These are phyloP conservation scores for Popillia japonica DNA, from an alignment of 1,140 invertebrate genomes.

Conservation along the genomic window DNA sequence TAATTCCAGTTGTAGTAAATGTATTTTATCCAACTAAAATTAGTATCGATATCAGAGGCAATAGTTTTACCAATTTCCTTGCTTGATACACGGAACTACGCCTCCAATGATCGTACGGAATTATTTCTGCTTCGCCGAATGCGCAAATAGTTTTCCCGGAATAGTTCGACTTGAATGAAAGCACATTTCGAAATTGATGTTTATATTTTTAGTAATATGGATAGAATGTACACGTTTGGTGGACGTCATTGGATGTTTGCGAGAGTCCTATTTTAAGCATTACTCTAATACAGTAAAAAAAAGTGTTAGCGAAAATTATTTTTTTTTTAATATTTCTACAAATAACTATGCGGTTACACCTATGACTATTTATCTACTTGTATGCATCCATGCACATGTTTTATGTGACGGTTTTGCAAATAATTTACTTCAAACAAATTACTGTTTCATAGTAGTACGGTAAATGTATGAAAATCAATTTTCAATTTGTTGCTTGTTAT, in stretches of 20 bases:
- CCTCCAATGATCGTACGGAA: not conserved
- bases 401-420: too few species aligned
- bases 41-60: not conserved
- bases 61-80: not conserved
- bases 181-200: not conserved
- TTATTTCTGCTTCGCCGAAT: not conserved
- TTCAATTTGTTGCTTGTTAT: too few species aligned
- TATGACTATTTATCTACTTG: too few species aligned
- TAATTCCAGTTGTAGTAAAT: too few species aligned
- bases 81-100: not conserved
- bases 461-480: too few species aligned
- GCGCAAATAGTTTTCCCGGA: not conserved
- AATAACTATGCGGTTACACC: too few species aligned
- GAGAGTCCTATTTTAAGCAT: not conserved
- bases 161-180: conserved; percentile 15
- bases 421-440: too few species aligned
- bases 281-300: not conserved
- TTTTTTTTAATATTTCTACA: too few species aligned
- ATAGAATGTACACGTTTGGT: conserved; percentile 6
- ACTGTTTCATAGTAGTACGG: too few species aligned
- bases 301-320: too few species aligned
- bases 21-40: too few species aligned
- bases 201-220: conserved; percentile 22
- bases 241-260: not conserved
- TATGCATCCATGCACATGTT: too few species aligned